Evolutionary conservation across 2,113 vertebrate genomes (phyloP).

Genomic region (Danionella cerebrum): DNA sequence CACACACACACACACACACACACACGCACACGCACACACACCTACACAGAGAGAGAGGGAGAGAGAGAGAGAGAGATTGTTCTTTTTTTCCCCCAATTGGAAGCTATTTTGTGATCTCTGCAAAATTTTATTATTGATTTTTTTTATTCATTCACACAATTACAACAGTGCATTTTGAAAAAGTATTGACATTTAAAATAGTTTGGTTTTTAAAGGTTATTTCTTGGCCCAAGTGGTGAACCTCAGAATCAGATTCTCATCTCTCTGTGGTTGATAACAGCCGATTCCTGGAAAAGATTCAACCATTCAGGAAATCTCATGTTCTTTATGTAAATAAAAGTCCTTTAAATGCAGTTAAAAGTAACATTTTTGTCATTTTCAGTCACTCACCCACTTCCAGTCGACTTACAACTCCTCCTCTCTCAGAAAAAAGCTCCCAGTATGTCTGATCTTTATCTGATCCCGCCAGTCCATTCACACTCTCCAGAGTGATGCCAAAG

Average conservation of each 20-base stretch:
- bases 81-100: too few species aligned
- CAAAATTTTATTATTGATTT: too few species aligned
- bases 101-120: too few species aligned
- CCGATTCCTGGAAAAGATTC: constrained; percentile 43
- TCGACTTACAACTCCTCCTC: constrained; percentile 32
- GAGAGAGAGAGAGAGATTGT: too few species aligned
- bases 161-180: too few species aligned
- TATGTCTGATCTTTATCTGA: constrained; percentile 40
- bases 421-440: constrained; percentile 57
- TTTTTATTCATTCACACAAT: too few species aligned
- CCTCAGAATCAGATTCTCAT: constrained; percentile 52
- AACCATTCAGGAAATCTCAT: not conserved
- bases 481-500: constrained; percentile 51
- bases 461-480: constrained; percentile 59
- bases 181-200: not conserved
- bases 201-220: not conserved
- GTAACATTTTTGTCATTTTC: not conserved
- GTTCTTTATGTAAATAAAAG: too few species aligned
- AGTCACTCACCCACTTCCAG: constrained; percentile 50
- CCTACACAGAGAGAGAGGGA: too few species aligned
- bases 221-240: constrained; percentile 41
- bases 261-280: constrained; percentile 45
- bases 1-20: too few species aligned
- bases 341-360: too few species aligned
- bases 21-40: too few species aligned